phyloP scores from a whole-genome alignment of 2,888 invertebrate species.

The Cheilosia pagana region DNA sequence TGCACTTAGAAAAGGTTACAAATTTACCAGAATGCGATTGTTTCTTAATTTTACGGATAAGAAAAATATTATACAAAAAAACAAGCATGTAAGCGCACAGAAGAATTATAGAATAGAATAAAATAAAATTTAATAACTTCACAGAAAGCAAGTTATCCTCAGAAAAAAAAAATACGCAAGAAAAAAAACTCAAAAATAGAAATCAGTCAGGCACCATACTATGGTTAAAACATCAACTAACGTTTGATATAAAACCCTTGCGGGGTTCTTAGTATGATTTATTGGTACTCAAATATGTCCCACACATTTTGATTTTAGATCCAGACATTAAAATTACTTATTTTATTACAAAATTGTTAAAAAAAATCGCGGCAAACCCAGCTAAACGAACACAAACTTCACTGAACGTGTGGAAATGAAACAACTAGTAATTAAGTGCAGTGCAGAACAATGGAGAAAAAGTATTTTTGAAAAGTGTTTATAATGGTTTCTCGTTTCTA shows the following conservation, averaged over 20 bases:
- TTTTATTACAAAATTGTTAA: conserved; percentile 41
- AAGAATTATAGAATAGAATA: conserved; percentile 14
- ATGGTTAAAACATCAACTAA: conserved; percentile 40
- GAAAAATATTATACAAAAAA: neutral
- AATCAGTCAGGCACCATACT: conserved; percentile 11
- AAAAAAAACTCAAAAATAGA: conserved; percentile 42
- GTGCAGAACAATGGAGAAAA: conserved; percentile 45
- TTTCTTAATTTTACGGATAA: neutral
- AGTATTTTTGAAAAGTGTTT: conserved; percentile 36
- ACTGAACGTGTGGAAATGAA: conserved; percentile 60
- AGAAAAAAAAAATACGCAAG: conserved; percentile 6
- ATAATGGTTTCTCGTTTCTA: conserved; percentile 29
- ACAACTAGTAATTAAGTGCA: conserved; percentile 53
- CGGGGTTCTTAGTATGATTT: conserved; percentile 17
- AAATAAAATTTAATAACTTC: conserved; percentile 16
- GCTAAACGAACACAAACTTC: conserved; percentile 59
- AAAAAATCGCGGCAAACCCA: conserved; percentile 61
- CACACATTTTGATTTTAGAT: conserved; percentile 35
- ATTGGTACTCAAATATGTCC: conserved; percentile 17
- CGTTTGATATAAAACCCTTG: conserved; percentile 11
- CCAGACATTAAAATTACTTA: conserved; percentile 43
- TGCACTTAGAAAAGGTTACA: neutral
- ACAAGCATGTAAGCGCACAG: neutral
- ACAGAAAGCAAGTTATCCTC: conserved; percentile 10
- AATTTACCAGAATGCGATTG: neutral